Percentiles rank a stretch among this genome's conserved stretches.
phyloP scores from a whole-genome alignment of 2,113 vertebrate genomes.

The Vimba vimba region DNA sequence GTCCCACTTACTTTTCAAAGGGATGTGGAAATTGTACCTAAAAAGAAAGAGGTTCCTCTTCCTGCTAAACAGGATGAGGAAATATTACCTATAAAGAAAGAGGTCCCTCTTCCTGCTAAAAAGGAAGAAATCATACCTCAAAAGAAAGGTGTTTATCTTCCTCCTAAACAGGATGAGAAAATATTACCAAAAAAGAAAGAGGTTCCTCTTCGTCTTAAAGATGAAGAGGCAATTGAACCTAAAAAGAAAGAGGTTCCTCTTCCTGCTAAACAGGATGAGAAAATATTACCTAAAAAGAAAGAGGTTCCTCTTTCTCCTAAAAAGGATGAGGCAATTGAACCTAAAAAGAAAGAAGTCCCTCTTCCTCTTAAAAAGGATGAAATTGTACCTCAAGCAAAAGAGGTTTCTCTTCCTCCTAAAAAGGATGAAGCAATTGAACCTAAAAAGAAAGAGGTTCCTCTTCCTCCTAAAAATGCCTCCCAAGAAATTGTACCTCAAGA shows the following conservation, averaged over 20 bases:
- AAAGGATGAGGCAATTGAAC: not conserved
- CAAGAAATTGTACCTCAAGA: slow-evolving; percentile 61
- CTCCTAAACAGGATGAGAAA: not conserved
- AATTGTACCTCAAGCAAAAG: not conserved
- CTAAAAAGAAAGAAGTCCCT: not conserved
- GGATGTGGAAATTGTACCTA: not conserved
- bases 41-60: not conserved
- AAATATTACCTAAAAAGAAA: not conserved
- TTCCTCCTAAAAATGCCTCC: slow-evolving; percentile 46
- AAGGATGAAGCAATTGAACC: not conserved
- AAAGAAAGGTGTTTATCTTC: not conserved
- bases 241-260: not conserved
- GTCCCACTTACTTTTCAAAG: not conserved
- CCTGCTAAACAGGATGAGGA: not conserved
- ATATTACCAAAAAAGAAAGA: not conserved
- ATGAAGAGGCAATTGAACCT: not conserved
- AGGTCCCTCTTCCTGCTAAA: not conserved
- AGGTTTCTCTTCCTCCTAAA: not conserved
- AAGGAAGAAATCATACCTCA: not conserved
- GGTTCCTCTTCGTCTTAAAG: not conserved
- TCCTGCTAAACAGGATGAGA: not conserved
- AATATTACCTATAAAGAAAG: not conserved
- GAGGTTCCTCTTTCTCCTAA: not conserved
- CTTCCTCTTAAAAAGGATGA: not conserved
- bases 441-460: not conserved